Evolutionary conservation across 1,140 invertebrate genomes (phyloP), one percentile per base, ranked within the genome.

Genomic region (Zaprionus nigranus): DNA sequence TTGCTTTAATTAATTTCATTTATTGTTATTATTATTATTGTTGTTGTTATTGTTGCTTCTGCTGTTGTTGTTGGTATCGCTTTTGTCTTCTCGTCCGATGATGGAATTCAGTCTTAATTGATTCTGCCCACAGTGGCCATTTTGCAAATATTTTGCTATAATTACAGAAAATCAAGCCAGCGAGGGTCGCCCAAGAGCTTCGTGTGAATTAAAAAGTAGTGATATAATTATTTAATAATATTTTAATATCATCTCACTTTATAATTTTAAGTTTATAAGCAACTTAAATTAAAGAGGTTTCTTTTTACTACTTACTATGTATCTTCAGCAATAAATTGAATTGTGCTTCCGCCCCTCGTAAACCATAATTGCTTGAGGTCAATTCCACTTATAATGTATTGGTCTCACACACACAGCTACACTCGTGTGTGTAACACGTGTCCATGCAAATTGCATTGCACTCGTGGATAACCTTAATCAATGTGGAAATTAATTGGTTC

Each of bases 61-160:
- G 1, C 65, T 78, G 68, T 81, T 78, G 65, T 71, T 70, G 40
- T 40, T 73, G 43, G 57, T 58, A 36, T 63, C 53, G 72, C 34
- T 46, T 24, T 51, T 20, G 26, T 49, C 69, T 67, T 22, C 30
- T 43, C 36, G 49, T 28, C 38, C 63, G 54, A 38, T 63, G 66
- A 34, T 46, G 40, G 40, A 53, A 59, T 51, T 59, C 40, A 17
- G 17, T 56, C 61, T 82, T 82, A 75, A 78, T 82, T 82, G 65
- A 75, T 78, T 79, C 69, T 71, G 65, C 61, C 54, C 40, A 20
- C 53, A 58, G 53, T 53, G 34, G 38, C 43, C 62, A 70, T 59
- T 53, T 70, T 57, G 75, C 61, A 82, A 82, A 82, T 82, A 79
- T 82, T 82, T 82, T 78, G 69, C 56, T 70, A 75, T 82, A 82